Evolutionary conservation across 2,113 vertebrate genomes (phyloP).

Genomic region (Poicephalus meyeri): DNA sequence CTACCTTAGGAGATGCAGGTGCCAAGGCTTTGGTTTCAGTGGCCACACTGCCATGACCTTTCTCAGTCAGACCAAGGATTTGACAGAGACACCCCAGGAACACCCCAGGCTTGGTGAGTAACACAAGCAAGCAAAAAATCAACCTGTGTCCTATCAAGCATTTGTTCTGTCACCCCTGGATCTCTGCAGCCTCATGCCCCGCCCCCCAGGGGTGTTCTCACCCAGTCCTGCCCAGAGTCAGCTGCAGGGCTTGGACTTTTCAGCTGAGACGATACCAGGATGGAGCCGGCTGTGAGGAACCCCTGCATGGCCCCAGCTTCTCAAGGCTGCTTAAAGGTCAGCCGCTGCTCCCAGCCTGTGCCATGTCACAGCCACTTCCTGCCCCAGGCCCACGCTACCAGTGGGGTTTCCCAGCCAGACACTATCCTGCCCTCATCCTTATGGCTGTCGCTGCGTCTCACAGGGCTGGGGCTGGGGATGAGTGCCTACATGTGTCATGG

Average conservation of each 20-base stretch:
- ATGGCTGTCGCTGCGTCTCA: accelerated
- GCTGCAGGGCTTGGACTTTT: accelerated
- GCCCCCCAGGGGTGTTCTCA: accelerated
- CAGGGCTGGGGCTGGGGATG: background rate
- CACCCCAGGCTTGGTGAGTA: background rate
- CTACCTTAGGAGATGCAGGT: background rate
- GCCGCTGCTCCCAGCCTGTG: accelerated
- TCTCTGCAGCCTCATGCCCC: background rate
- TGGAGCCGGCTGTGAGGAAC: background rate
- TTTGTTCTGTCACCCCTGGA: background rate
- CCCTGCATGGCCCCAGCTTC: accelerated
- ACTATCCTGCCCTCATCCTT: background rate
- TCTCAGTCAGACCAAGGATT: background rate
- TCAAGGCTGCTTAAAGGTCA: background rate
- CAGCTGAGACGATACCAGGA: background rate
- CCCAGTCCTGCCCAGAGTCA: background rate
- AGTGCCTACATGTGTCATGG: accelerated
- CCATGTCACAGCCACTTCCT: background rate
- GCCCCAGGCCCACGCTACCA: background rate
- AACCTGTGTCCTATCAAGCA: background rate
- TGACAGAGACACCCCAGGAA: background rate
- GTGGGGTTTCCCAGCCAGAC: background rate
- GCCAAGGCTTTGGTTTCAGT: background rate
- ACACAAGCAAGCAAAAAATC: background rate
- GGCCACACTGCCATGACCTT: background rate